A percentile compares a stretch with the other conserved stretches of the same genome.
Conservation (phyloP, 2,113 vertebrate species). For the Takifugu flavidus region DNA sequence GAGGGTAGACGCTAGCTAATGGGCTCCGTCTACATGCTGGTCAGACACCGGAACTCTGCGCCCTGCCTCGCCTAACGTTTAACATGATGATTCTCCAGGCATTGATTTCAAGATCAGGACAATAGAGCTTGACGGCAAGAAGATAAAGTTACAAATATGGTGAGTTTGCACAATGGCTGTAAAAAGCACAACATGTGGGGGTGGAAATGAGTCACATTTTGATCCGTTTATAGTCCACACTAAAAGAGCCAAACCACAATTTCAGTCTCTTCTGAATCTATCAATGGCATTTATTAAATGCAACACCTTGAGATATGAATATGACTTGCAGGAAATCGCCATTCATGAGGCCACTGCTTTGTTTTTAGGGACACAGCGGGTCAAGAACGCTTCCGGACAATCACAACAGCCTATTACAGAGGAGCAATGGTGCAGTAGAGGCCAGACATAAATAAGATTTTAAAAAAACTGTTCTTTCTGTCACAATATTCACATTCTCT, state of each 20-base stretch:
- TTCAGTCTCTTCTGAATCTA: no score
- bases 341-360: not conserved
- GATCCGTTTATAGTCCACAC: no score
- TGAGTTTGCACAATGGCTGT: constrained; percentile 56
- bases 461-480: not conserved
- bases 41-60: constrained; percentile 8
- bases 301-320: no score
- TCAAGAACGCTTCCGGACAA: constrained; percentile 93
- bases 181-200: not conserved
- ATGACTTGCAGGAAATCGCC: no score
- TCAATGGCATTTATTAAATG: no score
- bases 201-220: not conserved
- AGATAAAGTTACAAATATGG: constrained; percentile 98
- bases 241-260: no score
- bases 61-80: constrained; percentile 14
- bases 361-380: constrained; percentile 88
- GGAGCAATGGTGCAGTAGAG: constrained; percentile 86
- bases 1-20: constrained; percentile 8
- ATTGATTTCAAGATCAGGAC: constrained; percentile 98
- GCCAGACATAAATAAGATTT: not conserved
- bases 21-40: constrained; percentile 22
- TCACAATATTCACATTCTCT: not conserved
- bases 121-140: constrained; percentile 96
- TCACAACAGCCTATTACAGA: constrained; percentile 95
- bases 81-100: constrained; percentile 70